A percentile compares a stretch with the other conserved stretches of the same genome.
Evolutionary conservation across 2,797 vertebrate species (phyloP).

Genomic region (Poeciliopsis turneri): DNA sequence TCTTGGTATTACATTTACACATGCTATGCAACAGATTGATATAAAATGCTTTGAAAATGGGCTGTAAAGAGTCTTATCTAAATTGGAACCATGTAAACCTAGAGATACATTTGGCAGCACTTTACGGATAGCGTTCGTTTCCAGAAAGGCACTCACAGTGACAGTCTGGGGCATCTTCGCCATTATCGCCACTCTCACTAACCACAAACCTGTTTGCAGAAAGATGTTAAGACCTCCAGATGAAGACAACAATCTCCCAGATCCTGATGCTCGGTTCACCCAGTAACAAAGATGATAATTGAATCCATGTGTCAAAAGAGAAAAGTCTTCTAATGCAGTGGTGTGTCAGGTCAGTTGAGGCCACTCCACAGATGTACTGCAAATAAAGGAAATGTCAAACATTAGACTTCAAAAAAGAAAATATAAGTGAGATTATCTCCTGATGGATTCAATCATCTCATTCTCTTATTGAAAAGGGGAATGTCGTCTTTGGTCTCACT

Average conservation of each 20-base stretch:
- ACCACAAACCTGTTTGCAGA: conserved; percentile 34
- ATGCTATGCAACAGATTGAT: conserved; percentile 6
- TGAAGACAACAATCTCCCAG: conserved; percentile 47
- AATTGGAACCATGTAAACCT: conserved; percentile 4
- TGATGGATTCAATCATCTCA: conserved; percentile 66
- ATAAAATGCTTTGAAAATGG: conserved; percentile 11
- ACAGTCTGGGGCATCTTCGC: conserved; percentile 19
- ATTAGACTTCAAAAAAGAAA: conserved; percentile 52
- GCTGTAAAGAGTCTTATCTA: background rate
- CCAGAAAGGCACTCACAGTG: conserved; percentile 25
- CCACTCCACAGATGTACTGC: conserved; percentile 65
- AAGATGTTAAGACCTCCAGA: conserved; percentile 38
- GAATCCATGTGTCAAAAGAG: conserved; percentile 62
- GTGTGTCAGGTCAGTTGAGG: conserved; percentile 61
- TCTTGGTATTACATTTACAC: background rate
- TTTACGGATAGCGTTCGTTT: conserved; percentile 10
- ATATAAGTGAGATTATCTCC: conserved; percentile 52
- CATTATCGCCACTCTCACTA: conserved; percentile 51
- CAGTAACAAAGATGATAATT: conserved; percentile 56
- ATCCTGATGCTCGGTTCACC: conserved; percentile 41
- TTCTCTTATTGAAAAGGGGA: conserved; percentile 45
- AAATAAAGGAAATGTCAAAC: conserved; percentile 68
- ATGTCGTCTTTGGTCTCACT: conserved; percentile 55
- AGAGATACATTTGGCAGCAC: conserved; percentile 3
- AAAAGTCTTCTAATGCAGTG: conserved; percentile 48